These are phyloP conservation scores for Actinostola sp. DNA, from an alignment of 92 coral and sea anemone species.

Conservation along the genomic window DNA sequence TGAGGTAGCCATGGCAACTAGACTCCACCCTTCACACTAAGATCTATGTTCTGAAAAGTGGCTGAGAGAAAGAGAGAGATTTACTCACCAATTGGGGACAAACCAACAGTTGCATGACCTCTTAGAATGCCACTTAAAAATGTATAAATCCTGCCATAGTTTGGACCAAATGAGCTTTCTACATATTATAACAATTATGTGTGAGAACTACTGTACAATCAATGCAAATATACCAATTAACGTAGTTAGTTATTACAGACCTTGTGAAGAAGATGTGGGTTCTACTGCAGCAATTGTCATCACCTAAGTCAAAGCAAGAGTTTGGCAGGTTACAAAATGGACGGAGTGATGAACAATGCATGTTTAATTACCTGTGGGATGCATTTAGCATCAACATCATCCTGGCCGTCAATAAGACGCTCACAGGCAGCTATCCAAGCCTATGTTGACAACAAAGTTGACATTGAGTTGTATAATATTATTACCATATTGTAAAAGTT, in stretches of 20 bases:
- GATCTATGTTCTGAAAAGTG: too few species aligned
- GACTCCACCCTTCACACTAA: too few species aligned
- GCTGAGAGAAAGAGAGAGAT: too few species aligned
- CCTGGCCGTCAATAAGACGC: slow-evolving; percentile 59
- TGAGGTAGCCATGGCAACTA: too few species aligned
- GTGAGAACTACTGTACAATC: too few species aligned
- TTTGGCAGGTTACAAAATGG: too few species aligned
- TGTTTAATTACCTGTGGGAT: slow-evolving; percentile 89
- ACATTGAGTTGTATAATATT: too few species aligned
- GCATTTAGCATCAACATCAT: slow-evolving; percentile 80
- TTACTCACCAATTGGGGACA: slow-evolving; percentile 83
- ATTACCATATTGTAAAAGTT: too few species aligned
- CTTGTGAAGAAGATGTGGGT: slow-evolving; percentile 59
- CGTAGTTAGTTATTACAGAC: slow-evolving; percentile 18
- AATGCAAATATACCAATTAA: too few species aligned
- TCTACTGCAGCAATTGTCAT: slow-evolving; percentile 96
- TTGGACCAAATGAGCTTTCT: slow-evolving; percentile 43
- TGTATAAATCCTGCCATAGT: slow-evolving; percentile 80
- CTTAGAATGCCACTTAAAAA: slow-evolving; percentile 74
- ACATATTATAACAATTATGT: too few species aligned
- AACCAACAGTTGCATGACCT: slow-evolving; percentile 67
- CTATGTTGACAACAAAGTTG: slow-evolving; percentile 45
- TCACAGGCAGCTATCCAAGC: slow-evolving; percentile 81
- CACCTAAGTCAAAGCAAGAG: too few species aligned
- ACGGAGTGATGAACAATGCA: too few species aligned